Evolutionary conservation across 64 coral and sea anemone species (phyloP).

Genomic region (Pachyseris speciosa): DNA sequence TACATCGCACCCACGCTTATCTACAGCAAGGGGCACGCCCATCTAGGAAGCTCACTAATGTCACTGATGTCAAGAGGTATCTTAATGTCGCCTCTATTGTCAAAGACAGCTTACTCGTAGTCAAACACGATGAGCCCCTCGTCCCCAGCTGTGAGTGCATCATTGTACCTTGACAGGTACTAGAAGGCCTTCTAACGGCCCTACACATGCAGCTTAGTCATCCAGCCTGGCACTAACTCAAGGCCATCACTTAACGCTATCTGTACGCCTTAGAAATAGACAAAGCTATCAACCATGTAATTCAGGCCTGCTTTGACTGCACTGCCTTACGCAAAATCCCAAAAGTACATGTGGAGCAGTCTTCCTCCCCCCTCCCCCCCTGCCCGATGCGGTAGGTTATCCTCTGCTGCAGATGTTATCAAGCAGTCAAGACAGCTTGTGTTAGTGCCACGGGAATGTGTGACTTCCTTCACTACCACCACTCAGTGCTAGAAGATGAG

Average conservation of each 20-base stretch:
- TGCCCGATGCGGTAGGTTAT: neutral
- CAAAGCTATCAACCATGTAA: conserved; percentile 31
- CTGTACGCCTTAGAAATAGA: conserved; percentile 63
- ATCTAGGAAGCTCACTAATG: conserved; percentile 55
- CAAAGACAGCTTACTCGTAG: conserved; percentile 38
- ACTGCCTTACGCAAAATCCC: conserved; percentile 36
- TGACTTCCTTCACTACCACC: neutral
- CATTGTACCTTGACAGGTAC: conserved; percentile 23
- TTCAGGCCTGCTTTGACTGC: conserved; percentile 12
- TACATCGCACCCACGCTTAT: conserved; percentile 33
- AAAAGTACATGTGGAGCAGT: neutral
- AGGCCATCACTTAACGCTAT: conserved; percentile 41
- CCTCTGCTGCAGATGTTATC: neutral
- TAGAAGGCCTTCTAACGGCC: conserved; percentile 44
- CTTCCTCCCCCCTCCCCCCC: neutral
- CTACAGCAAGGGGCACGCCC: conserved; percentile 34
- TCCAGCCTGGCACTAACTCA: conserved; percentile 56
- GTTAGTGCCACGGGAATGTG: neutral
- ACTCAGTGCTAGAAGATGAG: too few species aligned
- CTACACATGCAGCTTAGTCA: conserved; percentile 41
- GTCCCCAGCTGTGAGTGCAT: conserved; percentile 2
- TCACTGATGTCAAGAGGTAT: conserved; percentile 46
- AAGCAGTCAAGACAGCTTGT: neutral
- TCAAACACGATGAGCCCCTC: conserved; percentile 29
- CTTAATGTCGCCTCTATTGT: conserved; percentile 38